A percentile compares a stretch with the other conserved stretches of the same genome.
Evolutionary conservation across 2,888 invertebrate species (phyloP).

Genomic region (Ennomos fuscantarius): DNA sequence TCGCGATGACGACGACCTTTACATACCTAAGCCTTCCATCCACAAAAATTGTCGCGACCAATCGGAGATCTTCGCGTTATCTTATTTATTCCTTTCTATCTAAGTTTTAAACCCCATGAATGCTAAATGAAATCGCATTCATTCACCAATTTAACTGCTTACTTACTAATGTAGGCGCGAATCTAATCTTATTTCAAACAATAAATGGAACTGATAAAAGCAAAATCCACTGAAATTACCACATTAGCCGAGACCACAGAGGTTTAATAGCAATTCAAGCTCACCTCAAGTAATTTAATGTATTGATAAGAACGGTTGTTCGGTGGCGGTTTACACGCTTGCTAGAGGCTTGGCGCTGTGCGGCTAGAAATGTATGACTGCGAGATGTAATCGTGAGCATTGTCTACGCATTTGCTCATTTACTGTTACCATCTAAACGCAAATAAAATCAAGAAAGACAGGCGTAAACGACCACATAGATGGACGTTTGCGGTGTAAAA

Average conservation of each 20-base stretch:
- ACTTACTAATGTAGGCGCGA: slow-evolving; percentile 3
- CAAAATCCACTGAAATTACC: slow-evolving; percentile 32
- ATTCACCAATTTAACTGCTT: slow-evolving; percentile 22
- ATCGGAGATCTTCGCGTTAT: slow-evolving; percentile 50
- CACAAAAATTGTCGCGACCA: slow-evolving; percentile 66
- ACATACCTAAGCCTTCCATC: slow-evolving; percentile 47
- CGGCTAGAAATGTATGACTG: slow-evolving; percentile 51
- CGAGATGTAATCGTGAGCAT: slow-evolving; percentile 51
- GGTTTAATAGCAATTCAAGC: slow-evolving; percentile 48
- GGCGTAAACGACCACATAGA: slow-evolving; percentile 60
- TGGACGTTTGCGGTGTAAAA: slow-evolving; percentile 68
- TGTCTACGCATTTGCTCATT: slow-evolving; percentile 50
- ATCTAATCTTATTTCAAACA: slow-evolving; percentile 37
- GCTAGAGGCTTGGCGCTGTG: slow-evolving; percentile 45
- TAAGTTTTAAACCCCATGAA: slow-evolving; percentile 18
- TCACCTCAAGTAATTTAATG: slow-evolving; percentile 57
- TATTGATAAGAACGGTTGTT: slow-evolving; percentile 55
- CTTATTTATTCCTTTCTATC: slow-evolving; percentile 48
- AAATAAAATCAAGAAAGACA: slow-evolving; percentile 66
- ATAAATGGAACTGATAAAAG: slow-evolving; percentile 46
- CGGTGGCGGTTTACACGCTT: slow-evolving; percentile 54
- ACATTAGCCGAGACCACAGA: slow-evolving; percentile 51
- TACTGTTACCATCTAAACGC: slow-evolving; percentile 56
- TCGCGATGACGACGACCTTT: slow-evolving; percentile 49
- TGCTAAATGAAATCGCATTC: slow-evolving; percentile 8